Conservation (phyloP, 2,888 invertebrate species). For the Agriopis leucophaearia region DNA sequence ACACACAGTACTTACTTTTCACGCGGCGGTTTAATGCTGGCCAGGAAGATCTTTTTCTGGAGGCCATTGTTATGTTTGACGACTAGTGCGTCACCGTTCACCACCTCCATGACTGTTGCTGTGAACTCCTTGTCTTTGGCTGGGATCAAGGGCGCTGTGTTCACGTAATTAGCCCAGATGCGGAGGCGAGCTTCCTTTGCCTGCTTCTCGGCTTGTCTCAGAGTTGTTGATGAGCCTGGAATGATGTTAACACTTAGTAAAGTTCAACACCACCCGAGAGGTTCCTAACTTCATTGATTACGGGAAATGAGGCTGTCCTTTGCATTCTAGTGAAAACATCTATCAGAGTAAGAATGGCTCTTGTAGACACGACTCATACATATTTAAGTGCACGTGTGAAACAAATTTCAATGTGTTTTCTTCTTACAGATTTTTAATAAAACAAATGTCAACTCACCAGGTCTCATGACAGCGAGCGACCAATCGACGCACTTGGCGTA, state of each 20-base stretch:
- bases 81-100: conserved; percentile 97
- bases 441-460: conserved; percentile 58
- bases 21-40: conserved; percentile 97
- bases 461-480: conserved; percentile 81
- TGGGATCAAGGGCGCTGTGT: conserved; percentile 89
- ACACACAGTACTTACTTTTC: conserved; percentile 81
- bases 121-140: conserved; percentile 93
- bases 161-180: conserved; percentile 97
- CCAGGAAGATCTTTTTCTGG: conserved; percentile 96
- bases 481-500: conserved; percentile 93
- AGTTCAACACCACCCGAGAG: no score
- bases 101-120: conserved; percentile 95
- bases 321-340: no score
- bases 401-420: no score
- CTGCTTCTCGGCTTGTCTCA: conserved; percentile 93
- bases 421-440: background rate
- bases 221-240: conserved; percentile 89
- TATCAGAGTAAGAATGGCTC: no score
- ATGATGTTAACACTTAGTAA: conserved; percentile 1
- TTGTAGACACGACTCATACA: no score
- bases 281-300: no score
- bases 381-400: no score
- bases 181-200: conserved; percentile 95
- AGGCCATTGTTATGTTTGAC: conserved; percentile 93
- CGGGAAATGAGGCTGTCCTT: no score